Conservation (phyloP, 2,888 invertebrate species). For the Shargacucullia verbasci region DNA sequence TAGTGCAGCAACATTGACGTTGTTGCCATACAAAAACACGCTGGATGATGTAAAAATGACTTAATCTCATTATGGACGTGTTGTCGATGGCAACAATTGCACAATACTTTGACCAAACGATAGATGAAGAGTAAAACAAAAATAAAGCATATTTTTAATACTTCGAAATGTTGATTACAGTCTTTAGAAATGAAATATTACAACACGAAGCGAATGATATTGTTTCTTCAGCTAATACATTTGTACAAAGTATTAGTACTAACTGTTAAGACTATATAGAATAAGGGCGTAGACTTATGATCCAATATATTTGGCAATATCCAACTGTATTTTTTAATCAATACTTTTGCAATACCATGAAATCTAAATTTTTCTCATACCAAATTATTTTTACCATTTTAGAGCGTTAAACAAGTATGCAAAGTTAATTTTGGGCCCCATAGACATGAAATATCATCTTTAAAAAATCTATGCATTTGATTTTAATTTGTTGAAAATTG, state of each 20-base stretch:
- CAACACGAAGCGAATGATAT: conserved; percentile 58
- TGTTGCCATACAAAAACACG: conserved; percentile 62
- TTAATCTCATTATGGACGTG: conserved; percentile 44
- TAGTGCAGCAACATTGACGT: conserved; percentile 51
- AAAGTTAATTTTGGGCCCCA: conserved; percentile 24
- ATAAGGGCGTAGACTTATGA: conserved; percentile 41
- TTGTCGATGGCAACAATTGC: conserved; percentile 51
- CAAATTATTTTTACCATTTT: conserved; percentile 9
- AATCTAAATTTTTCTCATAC: conserved; percentile 17
- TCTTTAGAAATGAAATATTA: conserved; percentile 69
- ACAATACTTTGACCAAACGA: conserved; percentile 75
- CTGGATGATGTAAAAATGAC: conserved; percentile 56
- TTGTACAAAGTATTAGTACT: conserved; percentile 68
- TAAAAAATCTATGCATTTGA: neutral
- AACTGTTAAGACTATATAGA: conserved; percentile 51
- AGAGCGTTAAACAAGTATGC: conserved; percentile 22
- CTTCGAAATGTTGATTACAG: conserved; percentile 65
- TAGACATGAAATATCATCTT: conserved; percentile 6
- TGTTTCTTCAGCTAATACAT: conserved; percentile 51
- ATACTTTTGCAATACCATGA: conserved; percentile 20
- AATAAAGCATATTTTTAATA: conserved; percentile 66
- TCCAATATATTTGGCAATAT: conserved; percentile 59
- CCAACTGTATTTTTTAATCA: conserved; percentile 46
- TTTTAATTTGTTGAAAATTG: conserved; percentile 2
- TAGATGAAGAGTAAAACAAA: conserved; percentile 40